Evolutionary conservation across 2,888 invertebrate genomes (phyloP).

Genomic region (Platerodrilus igneus): DNA sequence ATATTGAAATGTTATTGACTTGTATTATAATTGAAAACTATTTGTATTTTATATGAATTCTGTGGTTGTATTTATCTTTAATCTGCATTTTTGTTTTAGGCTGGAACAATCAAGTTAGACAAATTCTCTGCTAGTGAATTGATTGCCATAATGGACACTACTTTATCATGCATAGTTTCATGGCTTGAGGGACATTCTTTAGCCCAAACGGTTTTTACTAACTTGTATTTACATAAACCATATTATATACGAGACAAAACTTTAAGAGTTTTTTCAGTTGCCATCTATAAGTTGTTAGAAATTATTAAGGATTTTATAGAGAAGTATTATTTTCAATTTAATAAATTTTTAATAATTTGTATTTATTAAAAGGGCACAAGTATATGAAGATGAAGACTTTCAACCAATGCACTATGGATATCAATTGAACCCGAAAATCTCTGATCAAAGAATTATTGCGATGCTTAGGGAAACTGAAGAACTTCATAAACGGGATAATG

Average conservation of each 20-base stretch:
- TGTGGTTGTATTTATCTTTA: no score
- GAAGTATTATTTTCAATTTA: constrained; percentile 53
- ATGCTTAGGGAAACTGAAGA: constrained; percentile 90
- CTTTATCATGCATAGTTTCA: constrained; percentile 89
- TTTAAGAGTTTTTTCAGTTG: constrained; percentile 80
- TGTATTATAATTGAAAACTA: no score
- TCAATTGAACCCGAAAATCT: constrained; percentile 74
- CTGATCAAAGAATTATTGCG: constrained; percentile 73
- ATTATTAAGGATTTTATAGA: constrained; percentile 84
- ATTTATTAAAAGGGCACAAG: constrained; percentile 60
- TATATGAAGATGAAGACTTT: constrained; percentile 95
- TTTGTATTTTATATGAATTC: neutral
- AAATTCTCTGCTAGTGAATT: constrained; percentile 73
- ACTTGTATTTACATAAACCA: constrained; percentile 90
- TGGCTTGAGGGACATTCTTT: constrained; percentile 97
- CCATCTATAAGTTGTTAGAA: constrained; percentile 84
- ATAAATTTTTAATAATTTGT: constrained; percentile 3
- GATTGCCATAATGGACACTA: constrained; percentile 91
- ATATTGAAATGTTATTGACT: no score
- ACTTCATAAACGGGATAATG: constrained; percentile 28
- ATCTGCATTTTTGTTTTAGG: constrained; percentile 59
- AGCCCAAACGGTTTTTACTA: constrained; percentile 96
- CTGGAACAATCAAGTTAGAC: constrained; percentile 71
- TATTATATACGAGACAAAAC: constrained; percentile 76
- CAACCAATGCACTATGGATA: constrained; percentile 91